Base-by-base conservation (phyloP, 2,113 vertebrate species). In the Rhagologus leucostigma region DNA sequence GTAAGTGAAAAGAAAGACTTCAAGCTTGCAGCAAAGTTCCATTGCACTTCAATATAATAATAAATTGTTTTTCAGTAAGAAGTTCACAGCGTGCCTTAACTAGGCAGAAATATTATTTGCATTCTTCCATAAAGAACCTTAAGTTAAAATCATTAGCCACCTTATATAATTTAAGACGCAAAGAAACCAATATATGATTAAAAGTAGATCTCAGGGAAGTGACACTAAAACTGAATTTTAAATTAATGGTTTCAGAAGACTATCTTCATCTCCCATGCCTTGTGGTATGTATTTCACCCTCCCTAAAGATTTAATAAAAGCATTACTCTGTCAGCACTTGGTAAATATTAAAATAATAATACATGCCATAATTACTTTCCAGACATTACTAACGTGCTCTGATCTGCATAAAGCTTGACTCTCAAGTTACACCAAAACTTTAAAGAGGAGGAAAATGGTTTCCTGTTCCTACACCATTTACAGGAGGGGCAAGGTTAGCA, bases 341-440 rank as follows among this genome's bases (percentile, higher is more conserved):
- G 82, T 94, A 96, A 96, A 95, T 86, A 96, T 95, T 94, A 95
- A 94, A 93, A 93, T 69, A 94, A 96, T 94, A 94, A 87, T 89
- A 88, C 64, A 76, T 49, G 79, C 89, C 74, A 79, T 93, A 96
- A 95, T 95, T 95, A 89, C 79, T 94, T 96, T 87, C 74, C 78
- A 96, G 93, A 92, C 92, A 90, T 93, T 89, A 92, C 89, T 49
- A 96, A 93, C 65, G 5, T 93, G 90, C 90, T 94, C 92, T 53
- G 1, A 96, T 94, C 92, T 96, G 90, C 93, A 92, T 71, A 64
- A 69, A 93, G 56, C 86, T 90, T 60, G 85, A 47, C 62, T 96
- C 90, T 93, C 85, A 81, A 71, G 82, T 93, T 95, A 90, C 88
- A 84, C 41, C 74, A 71, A 37, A 69, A 64, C 60, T 59, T 81